Evolutionary conservation across 2,113 vertebrate species (phyloP).

Genomic region (Bos taurus): DNA sequence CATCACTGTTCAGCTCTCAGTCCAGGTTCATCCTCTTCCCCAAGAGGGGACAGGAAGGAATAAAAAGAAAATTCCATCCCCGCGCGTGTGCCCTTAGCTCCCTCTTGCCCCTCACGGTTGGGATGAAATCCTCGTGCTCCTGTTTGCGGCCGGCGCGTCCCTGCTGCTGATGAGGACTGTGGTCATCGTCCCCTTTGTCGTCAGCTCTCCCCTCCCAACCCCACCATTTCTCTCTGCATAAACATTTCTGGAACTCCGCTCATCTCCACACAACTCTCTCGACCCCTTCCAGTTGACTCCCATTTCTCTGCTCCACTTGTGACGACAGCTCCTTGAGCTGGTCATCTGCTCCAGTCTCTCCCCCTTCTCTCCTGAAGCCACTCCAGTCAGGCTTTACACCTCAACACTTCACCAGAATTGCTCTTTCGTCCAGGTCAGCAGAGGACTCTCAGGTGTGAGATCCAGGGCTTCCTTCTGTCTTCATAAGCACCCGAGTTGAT

Average conservation of each 20-base stretch:
- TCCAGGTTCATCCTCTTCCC: not conserved
- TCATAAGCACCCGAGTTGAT: not conserved
- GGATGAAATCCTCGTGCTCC: not conserved
- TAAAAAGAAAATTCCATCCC: not conserved
- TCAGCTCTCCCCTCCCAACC: not conserved
- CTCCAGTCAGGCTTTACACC: not conserved
- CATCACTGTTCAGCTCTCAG: not conserved
- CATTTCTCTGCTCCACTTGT: not conserved
- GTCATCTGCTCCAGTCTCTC: not conserved
- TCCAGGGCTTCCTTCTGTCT: not conserved
- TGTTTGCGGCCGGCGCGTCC: accelerated
- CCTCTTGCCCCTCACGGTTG: not conserved
- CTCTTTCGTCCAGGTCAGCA: not conserved
- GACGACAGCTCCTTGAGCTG: not conserved
- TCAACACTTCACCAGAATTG: not conserved
- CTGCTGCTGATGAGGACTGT: not conserved
- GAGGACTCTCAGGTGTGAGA: not conserved
- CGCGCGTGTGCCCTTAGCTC: accelerated
- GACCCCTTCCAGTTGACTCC: not conserved
- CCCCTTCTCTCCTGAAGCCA: not conserved
- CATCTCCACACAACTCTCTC: not conserved
- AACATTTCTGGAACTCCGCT: not conserved
- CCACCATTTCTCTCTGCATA: not conserved
- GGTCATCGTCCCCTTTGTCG: not conserved
- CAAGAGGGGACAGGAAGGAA: not conserved